These are phyloP conservation scores for Molossus molossus DNA, from an alignment of 2,797 vertebrate genomes.

Conservation along the genomic window DNA sequence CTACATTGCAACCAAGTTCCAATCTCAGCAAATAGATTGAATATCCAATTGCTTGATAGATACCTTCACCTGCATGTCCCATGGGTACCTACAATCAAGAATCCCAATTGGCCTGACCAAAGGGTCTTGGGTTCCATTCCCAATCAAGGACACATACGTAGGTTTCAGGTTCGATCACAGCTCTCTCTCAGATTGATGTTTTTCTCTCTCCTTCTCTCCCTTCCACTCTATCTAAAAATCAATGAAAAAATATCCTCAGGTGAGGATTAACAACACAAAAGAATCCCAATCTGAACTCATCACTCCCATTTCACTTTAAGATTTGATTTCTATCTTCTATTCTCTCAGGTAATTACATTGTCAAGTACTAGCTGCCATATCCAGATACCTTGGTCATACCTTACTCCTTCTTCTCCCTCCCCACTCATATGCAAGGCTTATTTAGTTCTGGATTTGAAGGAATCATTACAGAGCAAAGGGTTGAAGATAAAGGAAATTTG, in stretches of 20 bases:
- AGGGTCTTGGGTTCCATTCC: too few relatives aligned
- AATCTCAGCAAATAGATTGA: neutral
- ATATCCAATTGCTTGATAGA: neutral
- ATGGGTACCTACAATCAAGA: neutral
- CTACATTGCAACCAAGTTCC: neutral
- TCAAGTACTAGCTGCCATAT: neutral
- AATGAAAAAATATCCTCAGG: too few relatives aligned
- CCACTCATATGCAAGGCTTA: neutral
- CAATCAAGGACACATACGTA: too few relatives aligned
- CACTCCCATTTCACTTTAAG: neutral
- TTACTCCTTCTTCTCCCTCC: neutral
- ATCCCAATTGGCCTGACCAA: too few relatives aligned
- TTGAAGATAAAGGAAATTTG: neutral
- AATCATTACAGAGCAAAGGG: neutral
- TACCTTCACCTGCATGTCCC: neutral
- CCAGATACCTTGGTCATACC: neutral
- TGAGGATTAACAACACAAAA: too few relatives aligned
- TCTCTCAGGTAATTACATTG: neutral
- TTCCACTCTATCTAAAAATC: too few relatives aligned
- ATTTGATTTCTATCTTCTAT: neutral
- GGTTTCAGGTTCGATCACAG: too few relatives aligned
- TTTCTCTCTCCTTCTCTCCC: too few relatives aligned
- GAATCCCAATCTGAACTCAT: neutral
- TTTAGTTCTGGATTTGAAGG: neutral
- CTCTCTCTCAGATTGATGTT: too few relatives aligned